A percentile compares a stretch with the other conserved stretches of the same genome.
Evolutionary conservation across 2,888 invertebrate species (phyloP).

Genomic region (Halictus quadricinctus): DNA sequence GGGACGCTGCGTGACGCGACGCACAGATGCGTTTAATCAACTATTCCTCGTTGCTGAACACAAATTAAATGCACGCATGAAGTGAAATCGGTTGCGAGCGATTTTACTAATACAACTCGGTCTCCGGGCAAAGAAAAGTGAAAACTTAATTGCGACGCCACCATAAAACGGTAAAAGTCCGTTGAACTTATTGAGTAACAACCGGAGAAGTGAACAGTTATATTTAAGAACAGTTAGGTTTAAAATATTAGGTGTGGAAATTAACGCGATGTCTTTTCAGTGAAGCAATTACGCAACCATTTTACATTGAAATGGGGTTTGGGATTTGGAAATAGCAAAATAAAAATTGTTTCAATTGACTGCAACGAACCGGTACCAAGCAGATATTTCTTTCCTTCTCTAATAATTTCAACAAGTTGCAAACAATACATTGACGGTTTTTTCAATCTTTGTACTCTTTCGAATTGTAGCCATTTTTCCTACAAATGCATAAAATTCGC

Average conservation of each 20-base stretch:
- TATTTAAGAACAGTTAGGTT: not conserved
- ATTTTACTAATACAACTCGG: not conserved
- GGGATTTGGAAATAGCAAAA: too few relatives aligned
- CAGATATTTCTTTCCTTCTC: too few relatives aligned
- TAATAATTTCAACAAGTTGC: too few relatives aligned
- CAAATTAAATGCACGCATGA: not conserved
- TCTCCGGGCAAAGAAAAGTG: constrained; percentile 12
- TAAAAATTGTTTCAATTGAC: too few relatives aligned
- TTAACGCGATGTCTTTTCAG: not conserved
- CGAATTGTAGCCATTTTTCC: too few relatives aligned
- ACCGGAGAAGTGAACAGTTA: not conserved
- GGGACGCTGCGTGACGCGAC: not conserved
- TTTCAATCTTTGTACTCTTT: too few relatives aligned
- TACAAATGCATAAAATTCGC: too few relatives aligned
- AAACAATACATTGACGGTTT: too few relatives aligned
- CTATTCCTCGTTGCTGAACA: not conserved
- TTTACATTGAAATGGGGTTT: not conserved
- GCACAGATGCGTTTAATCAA: not conserved
- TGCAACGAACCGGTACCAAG: too few relatives aligned
- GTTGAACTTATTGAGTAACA: not conserved
- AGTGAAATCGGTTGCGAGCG: not conserved
- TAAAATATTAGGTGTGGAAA: not conserved
- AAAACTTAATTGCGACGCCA: not conserved
- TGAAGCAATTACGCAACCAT: not conserved
- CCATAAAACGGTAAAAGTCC: constrained; percentile 42